Evolutionary conservation across 2,113 vertebrate species (phyloP).

Genomic region (Phyllopteryx taeniolatus): DNA sequence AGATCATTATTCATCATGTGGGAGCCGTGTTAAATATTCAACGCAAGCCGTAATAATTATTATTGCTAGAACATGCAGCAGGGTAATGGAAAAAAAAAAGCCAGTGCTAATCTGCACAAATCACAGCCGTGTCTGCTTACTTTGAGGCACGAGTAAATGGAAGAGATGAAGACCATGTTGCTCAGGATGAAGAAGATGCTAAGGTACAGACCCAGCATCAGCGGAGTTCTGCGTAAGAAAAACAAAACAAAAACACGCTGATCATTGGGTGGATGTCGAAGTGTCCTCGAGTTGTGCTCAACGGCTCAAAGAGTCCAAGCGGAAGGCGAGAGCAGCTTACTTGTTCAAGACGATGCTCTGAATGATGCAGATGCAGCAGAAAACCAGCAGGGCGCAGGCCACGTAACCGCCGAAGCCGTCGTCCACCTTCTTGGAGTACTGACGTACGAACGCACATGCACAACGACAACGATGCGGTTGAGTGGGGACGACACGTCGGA

Average conservation of each 20-base stretch:
- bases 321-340: constrained; percentile 55
- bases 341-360: constrained; percentile 84
- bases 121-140: constrained; percentile 68
- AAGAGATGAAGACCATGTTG: constrained; percentile 84
- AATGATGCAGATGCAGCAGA: constrained; percentile 87
- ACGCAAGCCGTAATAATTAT: too few relatives aligned
- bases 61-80: too few relatives aligned
- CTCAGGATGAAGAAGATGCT: constrained; percentile 82
- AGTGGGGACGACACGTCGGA: too few relatives aligned
- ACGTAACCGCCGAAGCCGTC: constrained; percentile 89
- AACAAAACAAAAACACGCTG: neutral
- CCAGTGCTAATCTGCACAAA: constrained; percentile 7
- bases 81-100: too few relatives aligned
- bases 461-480: neutral
- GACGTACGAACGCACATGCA: constrained; percentile 6
- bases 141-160: constrained; percentile 88
- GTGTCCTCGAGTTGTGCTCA: constrained; percentile 35
- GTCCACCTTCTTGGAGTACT: constrained; percentile 94
- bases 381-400: constrained; percentile 86
- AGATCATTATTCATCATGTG: too few relatives aligned
- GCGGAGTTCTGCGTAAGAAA: constrained; percentile 73
- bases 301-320: constrained; percentile 29
- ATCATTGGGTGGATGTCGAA: constrained; percentile 33
- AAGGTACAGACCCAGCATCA: constrained; percentile 84
- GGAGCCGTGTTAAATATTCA: too few relatives aligned